Percentiles rank a stretch among this genome's conserved stretches.
Conservation (phyloP, 2,888 invertebrate species). For the Cosmia pyralina region DNA sequence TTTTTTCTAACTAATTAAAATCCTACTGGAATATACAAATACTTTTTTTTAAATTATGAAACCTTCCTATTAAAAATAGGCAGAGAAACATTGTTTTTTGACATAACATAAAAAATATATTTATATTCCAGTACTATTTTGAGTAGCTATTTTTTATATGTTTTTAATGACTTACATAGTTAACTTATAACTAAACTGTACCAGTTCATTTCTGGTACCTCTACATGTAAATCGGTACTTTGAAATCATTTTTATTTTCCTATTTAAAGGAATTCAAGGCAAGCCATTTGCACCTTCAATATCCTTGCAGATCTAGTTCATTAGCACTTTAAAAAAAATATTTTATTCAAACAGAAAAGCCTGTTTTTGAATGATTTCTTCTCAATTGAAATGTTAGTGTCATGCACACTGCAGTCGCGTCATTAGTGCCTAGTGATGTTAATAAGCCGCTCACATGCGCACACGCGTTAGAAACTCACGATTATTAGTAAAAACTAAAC, state of each 20-base stretch:
- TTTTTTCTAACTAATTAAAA: conserved; percentile 40
- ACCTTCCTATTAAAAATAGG: not conserved
- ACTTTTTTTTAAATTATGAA: not conserved
- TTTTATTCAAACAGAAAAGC: conserved; percentile 1
- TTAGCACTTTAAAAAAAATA: conserved; percentile 12
- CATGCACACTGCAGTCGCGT: conserved; percentile 66
- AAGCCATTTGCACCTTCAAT: conserved; percentile 14
- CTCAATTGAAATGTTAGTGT: conserved; percentile 60
- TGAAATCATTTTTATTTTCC: conserved; percentile 13
- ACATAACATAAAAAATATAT: conserved; percentile 6
- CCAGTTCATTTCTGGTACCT: conserved; percentile 29
- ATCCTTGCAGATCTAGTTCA: conserved; percentile 45
- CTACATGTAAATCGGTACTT: conserved; percentile 12
- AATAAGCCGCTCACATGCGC: conserved; percentile 62
- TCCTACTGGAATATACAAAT: conserved; percentile 32
- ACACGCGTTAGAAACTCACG: conserved; percentile 51
- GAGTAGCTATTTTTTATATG: conserved; percentile 30
- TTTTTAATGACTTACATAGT: conserved; percentile 49
- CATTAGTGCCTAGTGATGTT: conserved; percentile 67
- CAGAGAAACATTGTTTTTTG: not conserved
- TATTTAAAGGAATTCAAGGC: conserved; percentile 13
- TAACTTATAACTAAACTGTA: conserved; percentile 39
- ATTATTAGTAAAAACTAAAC: conserved; percentile 43
- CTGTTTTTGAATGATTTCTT: conserved; percentile 31
- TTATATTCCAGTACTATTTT: conserved; percentile 27